Evolutionary conservation across 2,113 vertebrate genomes (phyloP).

Genomic region (Ciconia maguari): DNA sequence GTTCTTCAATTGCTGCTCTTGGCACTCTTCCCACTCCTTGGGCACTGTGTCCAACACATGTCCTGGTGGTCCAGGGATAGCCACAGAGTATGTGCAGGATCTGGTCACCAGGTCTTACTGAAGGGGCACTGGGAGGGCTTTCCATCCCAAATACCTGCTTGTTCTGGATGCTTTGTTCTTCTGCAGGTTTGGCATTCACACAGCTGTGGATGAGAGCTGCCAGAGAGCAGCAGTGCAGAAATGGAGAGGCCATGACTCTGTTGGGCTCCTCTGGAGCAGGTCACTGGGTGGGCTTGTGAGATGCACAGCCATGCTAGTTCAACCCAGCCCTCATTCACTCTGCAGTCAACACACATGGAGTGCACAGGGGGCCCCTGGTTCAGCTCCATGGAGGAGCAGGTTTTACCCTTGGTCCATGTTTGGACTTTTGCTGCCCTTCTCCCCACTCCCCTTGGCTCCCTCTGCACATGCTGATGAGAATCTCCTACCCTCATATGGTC

Average conservation of each 20-base stretch:
- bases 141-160: background rate
- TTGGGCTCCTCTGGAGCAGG: background rate
- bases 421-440: background rate
- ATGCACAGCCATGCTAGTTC: background rate
- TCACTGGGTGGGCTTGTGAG: background rate
- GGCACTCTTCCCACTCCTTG: background rate
- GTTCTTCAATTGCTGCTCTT: background rate
- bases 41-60: fast-evolving
- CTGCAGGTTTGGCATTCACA: background rate
- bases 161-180: background rate
- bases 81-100: background rate
- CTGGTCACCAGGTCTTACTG: background rate
- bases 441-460: background rate
- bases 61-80: background rate
- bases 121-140: background rate
- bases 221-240: background rate
- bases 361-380: background rate
- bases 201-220: background rate
- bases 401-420: background rate
- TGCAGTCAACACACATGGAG: fast-evolving
- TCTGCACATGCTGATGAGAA: background rate
- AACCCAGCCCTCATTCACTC: background rate
- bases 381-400: background rate
- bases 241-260: background rate
- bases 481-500: background rate